These are phyloP conservation scores for Montipora cactus DNA, from an alignment of 64 coral and sea anemone species.

Conservation along the genomic window DNA sequence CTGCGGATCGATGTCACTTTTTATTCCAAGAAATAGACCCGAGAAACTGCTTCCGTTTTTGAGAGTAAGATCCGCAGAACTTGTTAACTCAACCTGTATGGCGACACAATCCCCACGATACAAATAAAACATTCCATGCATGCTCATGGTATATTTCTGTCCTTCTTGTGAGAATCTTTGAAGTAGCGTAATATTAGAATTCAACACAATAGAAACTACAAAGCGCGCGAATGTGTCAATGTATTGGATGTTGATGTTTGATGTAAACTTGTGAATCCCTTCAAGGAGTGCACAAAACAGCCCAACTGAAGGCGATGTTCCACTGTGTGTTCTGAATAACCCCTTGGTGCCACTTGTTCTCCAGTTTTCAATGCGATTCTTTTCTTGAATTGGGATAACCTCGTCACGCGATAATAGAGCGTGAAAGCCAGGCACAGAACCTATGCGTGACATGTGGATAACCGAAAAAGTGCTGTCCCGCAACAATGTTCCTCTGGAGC, in stretches of 20 bases:
- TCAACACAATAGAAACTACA: not conserved
- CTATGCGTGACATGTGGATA: constrained; percentile 15
- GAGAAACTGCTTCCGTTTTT: constrained; percentile 25
- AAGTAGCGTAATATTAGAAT: not conserved
- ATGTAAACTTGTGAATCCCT: constrained; percentile 22
- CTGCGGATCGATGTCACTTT: not conserved
- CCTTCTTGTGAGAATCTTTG: not conserved
- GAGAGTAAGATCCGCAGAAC: not conserved
- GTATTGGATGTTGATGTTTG: constrained; percentile 27
- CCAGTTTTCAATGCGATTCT: not conserved
- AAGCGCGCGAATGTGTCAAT: not conserved
- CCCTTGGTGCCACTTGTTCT: constrained; percentile 20
- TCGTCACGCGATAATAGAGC: not conserved
- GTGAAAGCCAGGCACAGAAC: constrained; percentile 50
- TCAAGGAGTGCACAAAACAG: constrained; percentile 33
- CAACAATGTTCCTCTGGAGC: constrained; percentile 4
- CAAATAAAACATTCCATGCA: constrained; percentile 30
- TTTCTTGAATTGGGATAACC: not conserved
- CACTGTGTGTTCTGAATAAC: constrained; percentile 1
- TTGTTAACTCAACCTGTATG: not conserved
- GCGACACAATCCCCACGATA: constrained; percentile 34
- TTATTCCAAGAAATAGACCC: not conserved
- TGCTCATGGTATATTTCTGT: not conserved
- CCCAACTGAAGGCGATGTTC: constrained; percentile 26
- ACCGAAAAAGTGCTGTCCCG: constrained; percentile 33